These are phyloP conservation scores for Ailurus styani DNA, from an alignment of 2,113 vertebrate genomes.

Conservation along the genomic window DNA sequence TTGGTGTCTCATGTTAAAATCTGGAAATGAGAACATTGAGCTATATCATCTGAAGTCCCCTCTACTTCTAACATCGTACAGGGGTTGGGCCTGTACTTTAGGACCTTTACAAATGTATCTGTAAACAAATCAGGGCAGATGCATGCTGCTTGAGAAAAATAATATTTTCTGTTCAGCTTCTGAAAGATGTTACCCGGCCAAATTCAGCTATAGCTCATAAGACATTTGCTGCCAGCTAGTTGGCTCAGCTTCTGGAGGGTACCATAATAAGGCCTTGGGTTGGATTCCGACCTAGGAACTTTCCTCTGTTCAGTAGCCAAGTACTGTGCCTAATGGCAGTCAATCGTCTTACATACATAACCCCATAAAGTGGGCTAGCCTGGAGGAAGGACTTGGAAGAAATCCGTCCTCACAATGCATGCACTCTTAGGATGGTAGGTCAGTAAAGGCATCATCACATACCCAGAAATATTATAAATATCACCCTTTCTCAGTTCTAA, in stretches of 20 bases:
- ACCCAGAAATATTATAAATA: background rate
- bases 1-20: background rate
- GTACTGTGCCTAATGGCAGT: background rate
- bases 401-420: background rate
- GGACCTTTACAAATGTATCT: background rate
- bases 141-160: background rate
- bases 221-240: background rate
- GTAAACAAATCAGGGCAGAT: background rate
- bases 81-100: background rate
- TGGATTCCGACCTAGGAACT: background rate
- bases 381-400: background rate
- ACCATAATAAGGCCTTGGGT: background rate
- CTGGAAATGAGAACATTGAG: background rate
- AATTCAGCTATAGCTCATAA: background rate
- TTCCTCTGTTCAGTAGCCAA: background rate
- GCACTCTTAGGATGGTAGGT: background rate
- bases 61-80: background rate
- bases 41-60: background rate
- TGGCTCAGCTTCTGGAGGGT: slow-evolving; percentile 22
- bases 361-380: too few species aligned
- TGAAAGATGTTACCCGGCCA: background rate
- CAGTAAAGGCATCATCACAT: background rate
- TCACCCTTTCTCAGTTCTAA: background rate
- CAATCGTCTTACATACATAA: background rate
- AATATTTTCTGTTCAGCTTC: background rate